Evolutionary conservation across 2,797 vertebrate species (phyloP).

Genomic region (Eospalax fontanierii): DNA sequence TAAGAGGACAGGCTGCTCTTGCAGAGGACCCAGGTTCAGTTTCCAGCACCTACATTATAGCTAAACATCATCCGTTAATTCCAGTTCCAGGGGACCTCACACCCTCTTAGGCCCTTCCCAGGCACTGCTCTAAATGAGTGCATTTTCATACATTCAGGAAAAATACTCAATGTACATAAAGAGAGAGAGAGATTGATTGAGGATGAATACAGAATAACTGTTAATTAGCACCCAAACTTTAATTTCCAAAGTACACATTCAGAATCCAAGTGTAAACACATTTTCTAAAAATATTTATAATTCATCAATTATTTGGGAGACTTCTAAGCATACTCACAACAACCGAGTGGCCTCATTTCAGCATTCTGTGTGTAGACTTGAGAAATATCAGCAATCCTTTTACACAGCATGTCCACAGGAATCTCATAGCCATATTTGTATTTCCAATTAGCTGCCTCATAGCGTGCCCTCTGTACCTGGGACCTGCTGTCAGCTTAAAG

Average conservation of each 20-base stretch:
- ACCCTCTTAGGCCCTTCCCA: too few species aligned
- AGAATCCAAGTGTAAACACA: slow-evolving; percentile 54
- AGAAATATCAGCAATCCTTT: slow-evolving; percentile 98
- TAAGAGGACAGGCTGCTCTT: too few species aligned
- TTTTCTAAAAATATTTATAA: slow-evolving; percentile 51
- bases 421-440: slow-evolving; percentile 99
- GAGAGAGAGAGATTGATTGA: neutral
- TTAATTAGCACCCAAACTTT: neutral
- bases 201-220: neutral
- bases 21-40: too few species aligned
- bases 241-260: slow-evolving; percentile 60
- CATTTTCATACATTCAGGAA: too few species aligned
- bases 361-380: slow-evolving; percentile 99
- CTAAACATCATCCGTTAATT: too few species aligned
- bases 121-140: too few species aligned
- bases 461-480: slow-evolving; percentile 98
- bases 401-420: slow-evolving; percentile 98
- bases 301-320: slow-evolving; percentile 59
- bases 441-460: slow-evolving; percentile 99
- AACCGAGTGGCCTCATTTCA: slow-evolving; percentile 99
- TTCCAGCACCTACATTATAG: too few species aligned
- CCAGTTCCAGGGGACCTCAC: too few species aligned
- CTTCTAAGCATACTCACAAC: slow-evolving; percentile 93
- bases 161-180: too few species aligned
- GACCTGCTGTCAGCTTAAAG: slow-evolving; percentile 96